A percentile compares a stretch with the other conserved stretches of the same genome.
Evolutionary conservation across 2,113 vertebrate species (phyloP).

Genomic region (Haemorhous mexicanus): DNA sequence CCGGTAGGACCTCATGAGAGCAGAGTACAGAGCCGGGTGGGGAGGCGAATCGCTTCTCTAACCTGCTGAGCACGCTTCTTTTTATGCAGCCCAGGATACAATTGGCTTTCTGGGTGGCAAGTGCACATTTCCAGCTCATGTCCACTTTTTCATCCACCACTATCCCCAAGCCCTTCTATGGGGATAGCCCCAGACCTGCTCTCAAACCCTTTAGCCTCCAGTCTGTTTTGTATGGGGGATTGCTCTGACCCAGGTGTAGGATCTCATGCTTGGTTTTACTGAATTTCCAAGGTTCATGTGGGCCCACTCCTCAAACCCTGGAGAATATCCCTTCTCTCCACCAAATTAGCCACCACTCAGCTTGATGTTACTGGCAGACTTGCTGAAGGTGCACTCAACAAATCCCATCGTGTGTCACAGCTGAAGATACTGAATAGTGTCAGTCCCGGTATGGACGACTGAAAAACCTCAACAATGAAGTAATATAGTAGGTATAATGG

Average conservation of each 20-base stretch:
- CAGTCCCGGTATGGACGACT: rapidly evolving
- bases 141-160: neutral
- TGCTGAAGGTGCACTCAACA: neutral
- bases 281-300: neutral
- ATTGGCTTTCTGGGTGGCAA: neutral
- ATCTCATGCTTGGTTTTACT: neutral
- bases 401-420: neutral
- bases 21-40: neutral
- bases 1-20: neutral
- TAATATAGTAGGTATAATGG: neutral
- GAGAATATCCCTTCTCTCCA: neutral
- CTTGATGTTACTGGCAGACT: neutral
- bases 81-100: neutral
- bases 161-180: neutral
- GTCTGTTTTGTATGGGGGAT: neutral
- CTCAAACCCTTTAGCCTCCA: neutral
- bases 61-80: rapidly evolving
- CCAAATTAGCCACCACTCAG: neutral
- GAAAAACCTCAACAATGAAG: neutral
- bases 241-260: neutral
- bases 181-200: neutral
- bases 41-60: neutral
- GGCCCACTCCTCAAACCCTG: neutral
- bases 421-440: neutral
- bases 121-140: neutral